Evolutionary conservation across 2,113 vertebrate genomes (phyloP).

Genomic region (Fregata magnificens): DNA sequence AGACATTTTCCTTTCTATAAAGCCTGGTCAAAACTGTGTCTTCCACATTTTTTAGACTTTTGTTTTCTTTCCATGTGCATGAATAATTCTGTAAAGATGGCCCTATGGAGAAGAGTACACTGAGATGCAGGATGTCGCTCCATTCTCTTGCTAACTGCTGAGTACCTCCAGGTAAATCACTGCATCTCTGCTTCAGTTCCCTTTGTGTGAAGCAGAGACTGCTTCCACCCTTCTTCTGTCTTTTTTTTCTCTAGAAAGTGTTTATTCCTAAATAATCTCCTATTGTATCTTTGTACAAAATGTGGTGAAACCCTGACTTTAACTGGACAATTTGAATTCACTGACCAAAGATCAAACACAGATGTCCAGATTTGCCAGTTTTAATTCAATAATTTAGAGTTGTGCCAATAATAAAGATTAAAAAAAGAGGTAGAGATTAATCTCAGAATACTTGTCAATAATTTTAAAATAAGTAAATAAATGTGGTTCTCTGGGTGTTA

Average conservation of each 20-base stretch:
- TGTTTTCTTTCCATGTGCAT: not conserved
- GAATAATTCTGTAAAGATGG: not conserved
- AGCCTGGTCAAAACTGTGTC: not conserved
- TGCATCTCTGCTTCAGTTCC: not conserved
- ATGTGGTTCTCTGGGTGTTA: not conserved
- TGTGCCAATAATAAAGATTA: not conserved
- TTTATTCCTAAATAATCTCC: not conserved
- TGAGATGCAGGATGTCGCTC: not conserved
- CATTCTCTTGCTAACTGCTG: not conserved
- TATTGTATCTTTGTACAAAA: not conserved
- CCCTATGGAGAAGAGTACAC: rapidly evolving
- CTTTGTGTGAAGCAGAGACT: not conserved
- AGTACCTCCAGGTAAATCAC: not conserved
- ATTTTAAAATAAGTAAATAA: not conserved
- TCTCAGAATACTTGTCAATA: not conserved
- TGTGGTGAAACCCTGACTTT: not conserved
- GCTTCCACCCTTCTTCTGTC: not conserved
- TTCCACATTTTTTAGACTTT: not conserved
- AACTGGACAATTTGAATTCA: not conserved
- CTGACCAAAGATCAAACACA: not conserved
- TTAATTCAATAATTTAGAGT: not conserved
- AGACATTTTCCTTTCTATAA: not conserved
- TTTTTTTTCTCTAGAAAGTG: not conserved
- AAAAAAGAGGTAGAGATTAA: not conserved
- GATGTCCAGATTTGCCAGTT: no score